Evolutionary conservation across 2,797 vertebrate genomes (phyloP).

Genomic region (Pampus argenteus): DNA sequence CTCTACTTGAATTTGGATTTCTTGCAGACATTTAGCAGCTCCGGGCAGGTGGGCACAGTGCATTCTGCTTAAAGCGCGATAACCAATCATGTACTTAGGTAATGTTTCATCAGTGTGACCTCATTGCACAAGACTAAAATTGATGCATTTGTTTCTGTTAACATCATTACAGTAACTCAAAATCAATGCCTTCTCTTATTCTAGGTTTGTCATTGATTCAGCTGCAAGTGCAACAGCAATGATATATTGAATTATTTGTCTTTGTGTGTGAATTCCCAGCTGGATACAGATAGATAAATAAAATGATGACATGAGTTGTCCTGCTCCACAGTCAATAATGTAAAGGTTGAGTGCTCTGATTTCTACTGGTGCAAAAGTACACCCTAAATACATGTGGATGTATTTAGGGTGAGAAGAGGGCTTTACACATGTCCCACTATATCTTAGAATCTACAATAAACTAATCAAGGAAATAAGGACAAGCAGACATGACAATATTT

Average conservation of each 20-base stretch:
- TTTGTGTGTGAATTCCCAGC: not conserved
- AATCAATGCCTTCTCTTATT: not conserved
- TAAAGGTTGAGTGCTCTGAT: not conserved
- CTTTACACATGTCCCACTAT: not conserved
- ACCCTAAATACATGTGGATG: not conserved
- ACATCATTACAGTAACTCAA: conserved; percentile 20
- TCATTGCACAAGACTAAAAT: not conserved
- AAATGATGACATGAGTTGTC: not conserved
- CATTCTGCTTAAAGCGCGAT: not conserved
- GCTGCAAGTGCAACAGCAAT: not conserved
- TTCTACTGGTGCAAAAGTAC: not conserved
- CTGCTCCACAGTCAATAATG: not conserved
- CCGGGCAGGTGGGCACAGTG: not conserved
- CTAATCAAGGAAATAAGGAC: not conserved
- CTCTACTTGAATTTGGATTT: no score
- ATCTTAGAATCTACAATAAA: not conserved
- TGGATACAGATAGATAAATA: not conserved
- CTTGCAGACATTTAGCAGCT: not conserved
- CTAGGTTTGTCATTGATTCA: conserved; percentile 17
- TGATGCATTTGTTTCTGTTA: conserved; percentile 7
- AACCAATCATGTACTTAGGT: not conserved
- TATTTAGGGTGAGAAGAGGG: not conserved
- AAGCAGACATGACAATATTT: no score
- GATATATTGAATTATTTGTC: not conserved
- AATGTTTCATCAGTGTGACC: not conserved